A percentile compares a stretch with the other conserved stretches of the same genome.
phyloP scores from a whole-genome alignment of 2,113 vertebrate species.

The Epinephelus fuscoguttatus region DNA sequence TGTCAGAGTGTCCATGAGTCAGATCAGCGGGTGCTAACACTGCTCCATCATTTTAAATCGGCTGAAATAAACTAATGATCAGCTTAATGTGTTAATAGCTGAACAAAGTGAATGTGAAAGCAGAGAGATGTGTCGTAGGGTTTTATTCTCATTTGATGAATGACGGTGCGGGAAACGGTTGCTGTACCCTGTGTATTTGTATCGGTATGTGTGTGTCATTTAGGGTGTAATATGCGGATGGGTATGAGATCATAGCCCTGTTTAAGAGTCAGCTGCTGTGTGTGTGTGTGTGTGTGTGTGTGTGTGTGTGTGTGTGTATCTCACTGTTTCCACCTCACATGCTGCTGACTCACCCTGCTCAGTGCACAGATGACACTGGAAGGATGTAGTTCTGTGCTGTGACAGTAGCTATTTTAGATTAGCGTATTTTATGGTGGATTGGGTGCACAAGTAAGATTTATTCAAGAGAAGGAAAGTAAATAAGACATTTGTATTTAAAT shows the following conservation, averaged over 20 bases:
- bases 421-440: neutral
- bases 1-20: neutral
- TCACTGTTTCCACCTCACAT: constrained; percentile 40
- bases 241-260: constrained; percentile 58
- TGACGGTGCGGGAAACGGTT: neutral
- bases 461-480: neutral
- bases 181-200: neutral
- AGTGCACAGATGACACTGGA: neutral
- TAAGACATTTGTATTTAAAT: neutral
- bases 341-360: constrained; percentile 57
- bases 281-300: constrained; percentile 12
- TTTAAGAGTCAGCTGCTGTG: constrained; percentile 58
- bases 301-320: constrained; percentile 13
- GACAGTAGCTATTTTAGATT: neutral
- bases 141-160: neutral
- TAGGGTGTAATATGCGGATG: constrained; percentile 31
- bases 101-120: neutral
- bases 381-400: neutral
- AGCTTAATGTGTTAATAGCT: neutral
- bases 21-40: neutral
- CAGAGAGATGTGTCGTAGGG: neutral
- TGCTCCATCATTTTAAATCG: neutral
- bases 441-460: neutral
- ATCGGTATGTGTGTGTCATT: constrained; percentile 20
- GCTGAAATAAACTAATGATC: neutral